Percentiles rank a stretch among this genome's conserved stretches.
phyloP scores from a whole-genome alignment of 2,888 invertebrate species.

The Cataglyphis cursor region DNA sequence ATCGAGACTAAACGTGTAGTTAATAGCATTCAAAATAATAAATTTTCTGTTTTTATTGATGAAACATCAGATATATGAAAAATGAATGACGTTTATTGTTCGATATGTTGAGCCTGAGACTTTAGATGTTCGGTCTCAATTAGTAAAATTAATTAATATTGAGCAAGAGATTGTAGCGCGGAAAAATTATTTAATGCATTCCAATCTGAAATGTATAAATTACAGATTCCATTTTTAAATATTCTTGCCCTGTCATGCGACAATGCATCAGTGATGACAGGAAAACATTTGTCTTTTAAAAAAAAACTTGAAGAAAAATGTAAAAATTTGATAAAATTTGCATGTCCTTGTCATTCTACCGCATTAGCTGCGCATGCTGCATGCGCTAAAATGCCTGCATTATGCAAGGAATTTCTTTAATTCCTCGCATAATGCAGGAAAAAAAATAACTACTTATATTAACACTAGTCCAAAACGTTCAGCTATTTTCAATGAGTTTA shows the following conservation, averaged over 20 bases:
- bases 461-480: not conserved
- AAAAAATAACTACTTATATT: not conserved
- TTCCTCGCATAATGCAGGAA: too few relatives aligned
- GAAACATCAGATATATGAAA: not conserved
- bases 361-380: not conserved
- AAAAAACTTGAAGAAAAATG: not conserved
- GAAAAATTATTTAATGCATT: too few relatives aligned
- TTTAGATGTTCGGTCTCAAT: too few relatives aligned
- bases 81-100: not conserved
- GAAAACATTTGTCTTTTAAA: not conserved
- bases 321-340: not conserved
- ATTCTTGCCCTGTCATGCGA: too few relatives aligned
- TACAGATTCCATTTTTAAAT: too few relatives aligned
- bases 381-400: not conserved
- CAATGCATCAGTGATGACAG: not conserved
- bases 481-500: not conserved
- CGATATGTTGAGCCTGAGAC: too few relatives aligned
- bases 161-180: too few relatives aligned
- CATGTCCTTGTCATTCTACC: not conserved
- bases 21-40: too few relatives aligned
- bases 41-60: not conserved
- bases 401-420: not conserved
- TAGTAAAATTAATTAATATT: too few relatives aligned
- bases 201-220: too few relatives aligned
- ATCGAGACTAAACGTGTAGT: too few relatives aligned